Base-by-base conservation (phyloP, 2,113 vertebrate species). In the Piliocolobus tephrosceles region DNA sequence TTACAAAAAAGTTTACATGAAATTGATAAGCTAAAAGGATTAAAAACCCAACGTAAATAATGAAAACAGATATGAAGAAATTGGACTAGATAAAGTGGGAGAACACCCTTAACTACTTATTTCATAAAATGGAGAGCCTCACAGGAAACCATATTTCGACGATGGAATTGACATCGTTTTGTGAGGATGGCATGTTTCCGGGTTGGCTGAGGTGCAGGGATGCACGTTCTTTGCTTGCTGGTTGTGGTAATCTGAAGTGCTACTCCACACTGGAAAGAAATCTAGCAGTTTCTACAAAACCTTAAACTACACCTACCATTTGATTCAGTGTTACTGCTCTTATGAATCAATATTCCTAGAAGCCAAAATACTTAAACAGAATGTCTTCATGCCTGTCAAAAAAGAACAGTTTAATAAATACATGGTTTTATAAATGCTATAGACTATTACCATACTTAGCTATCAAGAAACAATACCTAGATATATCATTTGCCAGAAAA, bases 151-250 rank as follows among this genome's bases (percentile, higher is more conserved):
- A 0, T 64, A 32, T 68, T 73, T 76, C 68, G 72, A 32, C 9
- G 0, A 3, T 3, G 12, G 27, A 17, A 3, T 0, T 32, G 32
- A 61, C 20, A 32, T 5, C 32, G 25, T 32, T 40, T 6, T 58
- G 20, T 43, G 32, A 66, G 18, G 32, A 38, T 66, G 10, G 20
- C 23, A 5, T 3, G 6, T n/a, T 45, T 13, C 45, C 13, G 0
- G 27, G 32, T 8, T 78, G 70, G 32, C 68, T 27, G 8, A 40
- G 70, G 70, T 0, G 9, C 35, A 35, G 75, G 17, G 7, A 43
- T 2, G 30, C 1, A 0, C 22, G 1, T 13, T 35, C 35, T 85
- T 18, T 20, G 8, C 9, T 55, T 20, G 6, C 16, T 64, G 35
- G 6, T 7, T 45, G 32, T 8, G 18, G 55, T 16, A 30, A 7